Conservation (phyloP, 2,888 invertebrate species). For the Hydraecia micacea region DNA sequence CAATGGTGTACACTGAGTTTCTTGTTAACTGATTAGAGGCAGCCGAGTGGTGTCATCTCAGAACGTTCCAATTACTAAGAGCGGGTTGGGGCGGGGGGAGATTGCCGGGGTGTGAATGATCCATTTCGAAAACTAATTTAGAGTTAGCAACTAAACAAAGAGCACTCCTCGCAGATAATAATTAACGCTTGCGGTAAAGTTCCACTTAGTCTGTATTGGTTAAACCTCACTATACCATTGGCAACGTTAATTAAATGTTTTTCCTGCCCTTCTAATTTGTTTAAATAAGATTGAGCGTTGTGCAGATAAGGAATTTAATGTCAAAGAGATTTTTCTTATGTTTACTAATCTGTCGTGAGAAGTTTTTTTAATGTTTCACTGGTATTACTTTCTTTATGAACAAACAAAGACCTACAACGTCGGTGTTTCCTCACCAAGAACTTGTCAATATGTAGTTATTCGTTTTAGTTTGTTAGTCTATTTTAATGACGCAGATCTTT, state of each 20-base stretch:
- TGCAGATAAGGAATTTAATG: slow-evolving; percentile 29
- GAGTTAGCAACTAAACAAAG: slow-evolving; percentile 91
- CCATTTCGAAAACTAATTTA: slow-evolving; percentile 91
- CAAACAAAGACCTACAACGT: slow-evolving; percentile 3
- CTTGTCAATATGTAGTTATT: not conserved
- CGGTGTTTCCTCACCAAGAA: not conserved
- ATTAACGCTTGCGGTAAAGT: slow-evolving; percentile 90
- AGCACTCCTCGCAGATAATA: slow-evolving; percentile 90
- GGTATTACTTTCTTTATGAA: slow-evolving; percentile 9
- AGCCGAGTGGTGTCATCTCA: slow-evolving; percentile 89
- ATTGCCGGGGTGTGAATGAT: slow-evolving; percentile 88
- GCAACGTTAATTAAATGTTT: slow-evolving; percentile 81
- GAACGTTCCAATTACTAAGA: slow-evolving; percentile 89
- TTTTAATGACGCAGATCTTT: not conserved
- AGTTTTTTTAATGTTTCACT: slow-evolving; percentile 12
- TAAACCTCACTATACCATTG: slow-evolving; percentile 84
- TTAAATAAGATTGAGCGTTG: slow-evolving; percentile 52
- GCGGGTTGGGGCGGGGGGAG: slow-evolving; percentile 75
- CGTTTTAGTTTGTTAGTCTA: not conserved
- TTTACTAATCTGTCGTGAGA: slow-evolving; percentile 19
- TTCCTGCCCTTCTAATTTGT: slow-evolving; percentile 64
- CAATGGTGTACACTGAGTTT: slow-evolving; percentile 85
- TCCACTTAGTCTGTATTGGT: slow-evolving; percentile 88
- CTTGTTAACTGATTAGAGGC: slow-evolving; percentile 90
- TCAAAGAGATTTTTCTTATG: slow-evolving; percentile 21